Conservation (phyloP, 92 coral and sea anemone genomes). For the Zoanthus gigantus region DNA sequence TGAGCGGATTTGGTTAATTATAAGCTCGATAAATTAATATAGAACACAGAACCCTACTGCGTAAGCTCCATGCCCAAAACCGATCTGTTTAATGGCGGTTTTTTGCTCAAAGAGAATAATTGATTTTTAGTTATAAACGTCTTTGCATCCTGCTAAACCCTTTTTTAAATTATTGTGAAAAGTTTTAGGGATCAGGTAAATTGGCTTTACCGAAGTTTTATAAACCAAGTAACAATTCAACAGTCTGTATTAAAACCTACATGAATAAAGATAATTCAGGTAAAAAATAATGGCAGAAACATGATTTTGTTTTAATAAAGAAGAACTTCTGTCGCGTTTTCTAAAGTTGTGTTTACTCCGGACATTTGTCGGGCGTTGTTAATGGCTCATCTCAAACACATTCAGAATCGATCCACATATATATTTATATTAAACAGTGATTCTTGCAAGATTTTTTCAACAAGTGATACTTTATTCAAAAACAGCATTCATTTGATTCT, state of each 20-base stretch:
- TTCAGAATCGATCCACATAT: slow-evolving; percentile 72
- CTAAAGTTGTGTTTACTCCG: slow-evolving; percentile 60
- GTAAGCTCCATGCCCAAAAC: slow-evolving; percentile 6
- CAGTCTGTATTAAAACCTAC: neutral
- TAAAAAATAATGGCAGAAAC: slow-evolving; percentile 5
- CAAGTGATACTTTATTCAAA: slow-evolving; percentile 58
- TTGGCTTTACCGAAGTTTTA: slow-evolving; percentile 29
- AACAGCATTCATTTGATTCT: slow-evolving; percentile 58
- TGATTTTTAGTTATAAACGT: slow-evolving; percentile 21
- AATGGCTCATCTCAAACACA: slow-evolving; percentile 70
- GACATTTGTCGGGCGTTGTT: slow-evolving; percentile 47
- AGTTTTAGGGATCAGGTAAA: slow-evolving; percentile 25
- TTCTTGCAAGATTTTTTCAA: slow-evolving; percentile 67
- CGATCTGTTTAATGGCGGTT: slow-evolving; percentile 44
- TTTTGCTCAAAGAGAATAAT: slow-evolving; percentile 36
- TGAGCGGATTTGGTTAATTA: slow-evolving; percentile 43
- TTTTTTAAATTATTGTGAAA: slow-evolving; percentile 24
- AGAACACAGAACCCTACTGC: slow-evolving; percentile 36
- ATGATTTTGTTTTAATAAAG: neutral
- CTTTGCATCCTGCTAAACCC: slow-evolving; percentile 11
- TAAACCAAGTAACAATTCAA: slow-evolving; percentile 26
- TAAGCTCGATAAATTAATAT: slow-evolving; percentile 35
- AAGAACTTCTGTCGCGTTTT: slow-evolving; percentile 14
- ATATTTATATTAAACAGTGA: slow-evolving; percentile 81
- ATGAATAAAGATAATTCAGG: neutral